Evolutionary conservation across 2,797 vertebrate species (phyloP).

Genomic region (Phoxinus dragarum): DNA sequence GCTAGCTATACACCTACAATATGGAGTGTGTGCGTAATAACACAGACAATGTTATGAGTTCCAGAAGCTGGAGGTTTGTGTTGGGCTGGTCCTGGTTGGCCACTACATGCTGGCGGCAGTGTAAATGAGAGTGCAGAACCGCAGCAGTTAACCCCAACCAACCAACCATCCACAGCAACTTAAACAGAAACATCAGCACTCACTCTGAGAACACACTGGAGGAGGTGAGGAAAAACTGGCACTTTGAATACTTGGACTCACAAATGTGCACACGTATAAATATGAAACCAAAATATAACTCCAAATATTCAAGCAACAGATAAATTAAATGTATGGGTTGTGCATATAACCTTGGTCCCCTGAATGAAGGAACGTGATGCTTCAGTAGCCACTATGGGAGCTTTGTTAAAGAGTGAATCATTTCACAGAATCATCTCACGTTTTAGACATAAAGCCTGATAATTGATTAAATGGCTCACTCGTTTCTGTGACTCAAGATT

Average conservation of each 20-base stretch:
- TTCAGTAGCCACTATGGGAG: neutral
- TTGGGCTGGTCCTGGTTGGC: constrained; percentile 57
- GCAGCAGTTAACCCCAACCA: constrained; percentile 65
- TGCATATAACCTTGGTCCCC: neutral
- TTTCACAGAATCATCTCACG: neutral
- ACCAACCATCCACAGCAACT: constrained; percentile 55
- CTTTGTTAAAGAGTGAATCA: neutral
- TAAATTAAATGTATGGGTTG: neutral
- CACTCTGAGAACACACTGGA: neutral
- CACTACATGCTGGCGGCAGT: constrained; percentile 57
- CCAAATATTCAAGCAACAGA: neutral
- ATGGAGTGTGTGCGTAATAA: constrained; percentile 40
- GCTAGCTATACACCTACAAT: constrained; percentile 1
- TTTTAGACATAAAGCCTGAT: neutral
- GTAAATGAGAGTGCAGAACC: constrained; percentile 73
- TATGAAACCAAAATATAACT: neutral
- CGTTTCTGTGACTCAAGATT: neutral
- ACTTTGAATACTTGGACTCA: neutral
- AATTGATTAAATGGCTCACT: neutral
- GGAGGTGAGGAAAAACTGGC: neutral
- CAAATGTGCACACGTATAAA: neutral
- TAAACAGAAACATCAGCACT: constrained; percentile 19
- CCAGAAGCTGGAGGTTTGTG: constrained; percentile 62
- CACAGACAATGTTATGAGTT: constrained; percentile 36
- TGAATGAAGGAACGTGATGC: neutral